Percentiles rank a stretch among this genome's conserved stretches.
Evolutionary conservation across 2,113 vertebrate genomes (phyloP).

Genomic region (Plecotus auritus): DNA sequence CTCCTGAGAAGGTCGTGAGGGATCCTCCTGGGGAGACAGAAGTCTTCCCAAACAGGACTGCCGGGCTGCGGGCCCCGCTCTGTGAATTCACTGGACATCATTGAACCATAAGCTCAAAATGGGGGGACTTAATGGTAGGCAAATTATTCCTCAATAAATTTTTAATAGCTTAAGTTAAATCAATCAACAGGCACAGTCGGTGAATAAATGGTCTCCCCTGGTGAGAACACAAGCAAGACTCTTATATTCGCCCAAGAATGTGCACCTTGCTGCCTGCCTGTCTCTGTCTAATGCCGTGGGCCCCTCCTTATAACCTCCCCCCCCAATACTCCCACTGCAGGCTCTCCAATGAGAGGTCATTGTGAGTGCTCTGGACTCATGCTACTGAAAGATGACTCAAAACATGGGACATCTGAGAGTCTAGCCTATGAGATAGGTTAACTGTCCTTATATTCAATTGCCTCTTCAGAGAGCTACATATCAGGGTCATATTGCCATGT

Average conservation of each 20-base stretch:
- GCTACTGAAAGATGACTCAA: neutral
- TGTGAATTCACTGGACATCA: neutral
- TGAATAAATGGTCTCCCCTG: neutral
- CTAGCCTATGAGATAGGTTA: fast-evolving
- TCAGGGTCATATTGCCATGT: neutral
- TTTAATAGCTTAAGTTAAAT: neutral
- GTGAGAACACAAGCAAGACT: neutral
- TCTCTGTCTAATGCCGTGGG: neutral
- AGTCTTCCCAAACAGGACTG: neutral
- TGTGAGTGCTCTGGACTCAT: fast-evolving
- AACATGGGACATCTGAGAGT: neutral
- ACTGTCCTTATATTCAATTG: neutral
- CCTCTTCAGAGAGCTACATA: neutral
- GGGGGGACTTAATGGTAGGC: too few species aligned
- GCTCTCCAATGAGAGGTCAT: neutral
- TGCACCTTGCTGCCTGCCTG: too few species aligned
- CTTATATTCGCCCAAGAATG: neutral
- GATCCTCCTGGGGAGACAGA: neutral
- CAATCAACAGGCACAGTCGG: neutral
- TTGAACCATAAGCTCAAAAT: neutral
- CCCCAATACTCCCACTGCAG: too few species aligned
- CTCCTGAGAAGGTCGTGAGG: too few species aligned
- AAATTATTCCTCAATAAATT: neutral
- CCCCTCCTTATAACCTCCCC: neutral
- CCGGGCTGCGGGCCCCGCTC: neutral